A percentile compares a stretch with the other conserved stretches of the same genome.
Conservation (phyloP, 2,113 vertebrate genomes). For the Marmota monax region DNA sequence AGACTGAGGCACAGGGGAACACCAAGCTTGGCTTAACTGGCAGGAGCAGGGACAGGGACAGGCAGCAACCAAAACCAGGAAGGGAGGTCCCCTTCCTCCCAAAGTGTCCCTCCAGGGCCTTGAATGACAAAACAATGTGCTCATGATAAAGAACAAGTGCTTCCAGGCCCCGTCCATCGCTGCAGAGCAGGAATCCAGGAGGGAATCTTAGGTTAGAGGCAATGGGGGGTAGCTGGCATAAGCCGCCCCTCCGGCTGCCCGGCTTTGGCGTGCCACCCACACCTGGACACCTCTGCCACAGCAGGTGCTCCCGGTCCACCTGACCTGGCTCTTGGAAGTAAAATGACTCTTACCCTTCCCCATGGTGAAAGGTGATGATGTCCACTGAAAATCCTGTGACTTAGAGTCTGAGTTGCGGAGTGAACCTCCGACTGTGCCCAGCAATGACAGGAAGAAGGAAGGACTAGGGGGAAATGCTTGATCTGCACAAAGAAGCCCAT, state of each 20-base stretch:
- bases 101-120: neutral
- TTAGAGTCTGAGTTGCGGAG: too few species aligned
- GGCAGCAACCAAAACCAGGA: neutral
- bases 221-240: neutral
- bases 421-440: neutral
- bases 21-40: neutral
- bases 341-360: neutral
- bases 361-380: neutral
- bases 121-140: neutral
- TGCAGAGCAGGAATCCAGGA: neutral
- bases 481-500: neutral
- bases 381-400: neutral
- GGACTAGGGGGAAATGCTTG: neutral
- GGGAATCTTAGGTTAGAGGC: too few species aligned
- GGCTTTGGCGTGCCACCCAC: neutral
- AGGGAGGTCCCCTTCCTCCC: neutral
- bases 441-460: neutral
- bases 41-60: neutral
- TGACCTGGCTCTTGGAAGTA: neutral
- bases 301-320: too few species aligned
- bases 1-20: neutral
- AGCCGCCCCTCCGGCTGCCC: neutral
- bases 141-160: neutral
- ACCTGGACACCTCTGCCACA: neutral
- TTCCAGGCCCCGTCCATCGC: neutral